These are phyloP conservation scores for Melanostoma scalare DNA, from an alignment of 2,888 invertebrate species.

Conservation along the genomic window DNA sequence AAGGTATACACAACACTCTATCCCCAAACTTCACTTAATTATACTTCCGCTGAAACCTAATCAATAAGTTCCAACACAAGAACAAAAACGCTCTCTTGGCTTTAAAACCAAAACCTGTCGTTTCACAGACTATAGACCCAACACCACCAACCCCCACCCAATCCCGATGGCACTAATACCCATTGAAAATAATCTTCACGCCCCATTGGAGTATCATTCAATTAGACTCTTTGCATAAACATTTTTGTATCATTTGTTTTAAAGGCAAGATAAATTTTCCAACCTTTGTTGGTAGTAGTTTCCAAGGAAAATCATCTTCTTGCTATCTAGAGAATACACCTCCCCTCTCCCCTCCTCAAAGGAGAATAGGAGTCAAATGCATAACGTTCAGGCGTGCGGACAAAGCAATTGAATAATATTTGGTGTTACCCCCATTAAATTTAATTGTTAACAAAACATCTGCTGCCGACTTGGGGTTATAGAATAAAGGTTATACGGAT, in stretches of 20 bases:
- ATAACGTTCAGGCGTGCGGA: constrained; percentile 69
- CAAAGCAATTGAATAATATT: constrained; percentile 72
- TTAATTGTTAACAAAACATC: constrained; percentile 72
- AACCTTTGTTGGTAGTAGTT: not conserved
- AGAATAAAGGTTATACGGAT: constrained; percentile 49
- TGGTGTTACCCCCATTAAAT: constrained; percentile 73
- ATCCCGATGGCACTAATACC: not conserved
- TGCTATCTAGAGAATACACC: not conserved
- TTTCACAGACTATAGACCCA: not conserved
- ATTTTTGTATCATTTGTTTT: constrained; percentile 42
- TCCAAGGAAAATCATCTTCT: constrained; percentile 7
- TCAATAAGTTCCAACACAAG: too few species aligned
- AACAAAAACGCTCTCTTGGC: too few species aligned
- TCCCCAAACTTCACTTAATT: too few species aligned
- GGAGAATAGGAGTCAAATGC: constrained; percentile 40
- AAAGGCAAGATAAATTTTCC: constrained; percentile 1
- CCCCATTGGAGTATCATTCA: constrained; percentile 42
- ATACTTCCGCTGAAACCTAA: too few species aligned
- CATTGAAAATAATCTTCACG: constrained; percentile 14
- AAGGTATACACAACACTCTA: too few species aligned
- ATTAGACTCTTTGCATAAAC: constrained; percentile 41
- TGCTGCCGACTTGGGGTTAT: constrained; percentile 58
- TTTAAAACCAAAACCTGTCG: not conserved
- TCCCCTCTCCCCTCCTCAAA: not conserved
- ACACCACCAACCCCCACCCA: not conserved